These are phyloP conservation scores for Scartelaos histophorus DNA, from an alignment of 2,113 vertebrate species.

Conservation along the genomic window DNA sequence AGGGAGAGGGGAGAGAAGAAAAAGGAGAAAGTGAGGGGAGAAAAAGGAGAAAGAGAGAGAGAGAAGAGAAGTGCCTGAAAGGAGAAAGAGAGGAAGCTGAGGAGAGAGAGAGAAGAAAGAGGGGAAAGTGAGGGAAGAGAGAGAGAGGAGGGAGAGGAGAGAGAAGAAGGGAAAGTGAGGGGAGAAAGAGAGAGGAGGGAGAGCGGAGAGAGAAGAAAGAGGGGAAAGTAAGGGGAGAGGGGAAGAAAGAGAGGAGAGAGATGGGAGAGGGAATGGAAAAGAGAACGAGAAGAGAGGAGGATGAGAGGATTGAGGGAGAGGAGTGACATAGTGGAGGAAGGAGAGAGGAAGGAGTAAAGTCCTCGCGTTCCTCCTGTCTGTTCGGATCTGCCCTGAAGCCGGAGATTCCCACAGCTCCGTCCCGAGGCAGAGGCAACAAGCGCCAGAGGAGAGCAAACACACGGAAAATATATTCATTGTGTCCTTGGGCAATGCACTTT, in stretches of 20 bases:
- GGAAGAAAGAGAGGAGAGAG: conserved; percentile 80
- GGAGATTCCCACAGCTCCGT: conserved; percentile 68
- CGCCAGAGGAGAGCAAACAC: conserved; percentile 24
- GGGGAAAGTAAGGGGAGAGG: too few species aligned
- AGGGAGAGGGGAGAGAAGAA: too few species aligned
- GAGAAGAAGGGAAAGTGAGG: too few species aligned
- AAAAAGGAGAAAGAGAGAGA: conserved; percentile 59
- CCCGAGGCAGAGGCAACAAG: conserved; percentile 48
- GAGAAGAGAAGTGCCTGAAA: conserved; percentile 82
- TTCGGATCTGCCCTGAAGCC: conserved; percentile 81
- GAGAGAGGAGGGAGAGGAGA: conserved; percentile 77
- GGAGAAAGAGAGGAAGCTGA: conserved; percentile 51
- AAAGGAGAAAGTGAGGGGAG: neutral
- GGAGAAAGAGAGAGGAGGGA: neutral
- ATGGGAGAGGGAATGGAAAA: conserved; percentile 10
- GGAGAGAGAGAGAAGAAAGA: too few species aligned
- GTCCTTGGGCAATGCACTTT: neutral
- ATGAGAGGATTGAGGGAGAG: neutral
- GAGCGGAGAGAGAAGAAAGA: too few species aligned
- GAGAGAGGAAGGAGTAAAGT: conserved; percentile 84
- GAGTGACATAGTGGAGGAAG: neutral
- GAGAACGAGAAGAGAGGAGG: neutral
- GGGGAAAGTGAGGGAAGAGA: conserved; percentile 59
- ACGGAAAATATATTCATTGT: neutral
- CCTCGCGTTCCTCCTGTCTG: conserved; percentile 84